phyloP scores from a whole-genome alignment of 2,113 vertebrate species.

The Vulpes lagopus region DNA sequence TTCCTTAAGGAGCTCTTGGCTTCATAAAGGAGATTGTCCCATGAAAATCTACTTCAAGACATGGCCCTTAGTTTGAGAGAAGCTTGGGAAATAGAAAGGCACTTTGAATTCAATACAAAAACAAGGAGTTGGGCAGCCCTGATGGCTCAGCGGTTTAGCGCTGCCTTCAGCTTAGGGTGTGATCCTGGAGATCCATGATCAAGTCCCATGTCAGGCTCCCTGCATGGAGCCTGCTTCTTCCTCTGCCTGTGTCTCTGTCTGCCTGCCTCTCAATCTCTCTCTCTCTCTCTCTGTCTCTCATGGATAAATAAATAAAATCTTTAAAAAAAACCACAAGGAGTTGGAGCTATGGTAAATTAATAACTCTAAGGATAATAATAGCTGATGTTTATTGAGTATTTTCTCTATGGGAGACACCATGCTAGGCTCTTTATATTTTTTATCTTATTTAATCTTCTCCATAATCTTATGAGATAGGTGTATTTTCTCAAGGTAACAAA shows the following conservation, averaged over 20 bases:
- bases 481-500: neutral
- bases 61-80: neutral
- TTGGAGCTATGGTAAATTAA: neutral
- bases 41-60: neutral
- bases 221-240: too few species aligned
- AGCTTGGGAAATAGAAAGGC: neutral
- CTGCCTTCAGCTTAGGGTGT: too few species aligned
- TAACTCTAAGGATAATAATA: neutral
- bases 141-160: too few species aligned
- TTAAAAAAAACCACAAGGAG: neutral
- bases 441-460: neutral
- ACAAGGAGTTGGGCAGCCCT: neutral
- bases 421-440: neutral
- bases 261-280: too few species aligned
- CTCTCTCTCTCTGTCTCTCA: too few species aligned
- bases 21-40: neutral
- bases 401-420: neutral
- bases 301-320: too few species aligned
- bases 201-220: too few species aligned
- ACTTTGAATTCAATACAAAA: neutral
- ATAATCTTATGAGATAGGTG: neutral
- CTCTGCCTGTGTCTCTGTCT: too few species aligned
- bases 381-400: neutral
- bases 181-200: too few species aligned
- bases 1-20: slow-evolving; percentile 12